Base-by-base conservation (phyloP, 2,888 invertebrate species). In the Parthenolecanium corni region DNA sequence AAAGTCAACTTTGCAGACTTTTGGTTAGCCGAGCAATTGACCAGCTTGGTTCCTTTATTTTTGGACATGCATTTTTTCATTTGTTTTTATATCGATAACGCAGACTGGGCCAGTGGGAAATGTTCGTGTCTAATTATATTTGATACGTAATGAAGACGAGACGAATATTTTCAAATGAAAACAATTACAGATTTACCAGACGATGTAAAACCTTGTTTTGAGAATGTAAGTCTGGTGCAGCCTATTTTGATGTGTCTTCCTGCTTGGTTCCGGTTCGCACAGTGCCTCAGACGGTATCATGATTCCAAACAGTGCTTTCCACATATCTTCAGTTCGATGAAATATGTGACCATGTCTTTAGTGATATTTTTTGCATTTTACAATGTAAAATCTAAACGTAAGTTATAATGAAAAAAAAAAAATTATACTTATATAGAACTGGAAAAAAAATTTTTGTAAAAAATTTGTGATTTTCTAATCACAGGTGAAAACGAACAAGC, bases 1-100 rank as follows among this genome's bases (percentile, higher is more conserved):
- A 82, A 82, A 71, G 88, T 89, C 1, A 82, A 82, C 52, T 89
- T 89, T 73, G 87, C 88, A 65, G 88, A 89, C 74, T 89, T 89
- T 76, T 89, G 88, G 88, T 80, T 89, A 69, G 88, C 86, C 14
- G 89, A 89, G 76, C 89, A 89, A 73, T 73, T 89, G 46, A 89
- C 87, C 72, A 87, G 87, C 70, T 77, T 89, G 64, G 83, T 81
- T 4, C 82, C 82, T 1, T 85, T 84, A 1, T 79, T 91, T 67
- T 74, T 86, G 65, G 90, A 91, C 73, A 80, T 88, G 68, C 86
- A 89, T 70, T 89, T 84, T 73, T 78, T 88, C 64, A 73, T 84
- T 64, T 91, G 89, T 72, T 87, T 86, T 72, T 89, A 88, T 71
- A 75, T 78, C 70, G 77, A 79, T 38, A 76, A 77, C 62, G 82